Conservation (phyloP, 2,113 vertebrate species). For the Hiodon alosoides region DNA sequence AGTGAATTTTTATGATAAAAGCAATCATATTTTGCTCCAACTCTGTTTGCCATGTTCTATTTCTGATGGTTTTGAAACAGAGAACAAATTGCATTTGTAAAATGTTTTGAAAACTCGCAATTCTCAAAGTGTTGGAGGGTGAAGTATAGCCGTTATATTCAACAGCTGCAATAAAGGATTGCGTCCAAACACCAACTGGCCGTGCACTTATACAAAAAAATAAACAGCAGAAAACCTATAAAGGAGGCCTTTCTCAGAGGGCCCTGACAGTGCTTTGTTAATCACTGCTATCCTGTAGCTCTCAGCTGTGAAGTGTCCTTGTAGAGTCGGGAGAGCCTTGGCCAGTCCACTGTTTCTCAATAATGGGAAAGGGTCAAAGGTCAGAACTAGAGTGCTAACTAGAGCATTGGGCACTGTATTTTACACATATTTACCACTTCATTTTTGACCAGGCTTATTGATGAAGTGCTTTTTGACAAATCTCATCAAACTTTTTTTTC, state of each 20-base stretch:
- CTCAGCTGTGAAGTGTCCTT: not conserved
- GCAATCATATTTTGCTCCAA: not conserved
- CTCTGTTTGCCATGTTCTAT: not conserved
- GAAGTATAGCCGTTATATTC: not conserved
- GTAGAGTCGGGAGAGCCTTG: not conserved
- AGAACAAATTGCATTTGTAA: not conserved
- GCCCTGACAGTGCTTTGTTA: not conserved
- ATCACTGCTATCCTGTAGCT: not conserved
- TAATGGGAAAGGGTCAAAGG: not conserved
- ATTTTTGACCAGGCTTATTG: conserved; percentile 30
- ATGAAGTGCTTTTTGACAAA: conserved; percentile 35
- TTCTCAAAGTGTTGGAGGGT: not conserved
- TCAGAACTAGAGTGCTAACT: not conserved
- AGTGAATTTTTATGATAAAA: not conserved
- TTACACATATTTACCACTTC: conserved; percentile 4
- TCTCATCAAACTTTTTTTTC: conserved; percentile 26
- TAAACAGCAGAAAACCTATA: too few species aligned
- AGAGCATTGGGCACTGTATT: not conserved
- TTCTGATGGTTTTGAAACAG: not conserved
- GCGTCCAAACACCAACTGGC: not conserved
- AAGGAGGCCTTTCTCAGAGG: not conserved
- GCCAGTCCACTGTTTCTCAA: not conserved
- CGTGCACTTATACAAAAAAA: not conserved
- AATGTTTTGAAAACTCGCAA: not conserved
- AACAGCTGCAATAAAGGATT: not conserved